phyloP scores from a whole-genome alignment of 2,888 invertebrate genomes.

The Uloborus plumipes region DNA sequence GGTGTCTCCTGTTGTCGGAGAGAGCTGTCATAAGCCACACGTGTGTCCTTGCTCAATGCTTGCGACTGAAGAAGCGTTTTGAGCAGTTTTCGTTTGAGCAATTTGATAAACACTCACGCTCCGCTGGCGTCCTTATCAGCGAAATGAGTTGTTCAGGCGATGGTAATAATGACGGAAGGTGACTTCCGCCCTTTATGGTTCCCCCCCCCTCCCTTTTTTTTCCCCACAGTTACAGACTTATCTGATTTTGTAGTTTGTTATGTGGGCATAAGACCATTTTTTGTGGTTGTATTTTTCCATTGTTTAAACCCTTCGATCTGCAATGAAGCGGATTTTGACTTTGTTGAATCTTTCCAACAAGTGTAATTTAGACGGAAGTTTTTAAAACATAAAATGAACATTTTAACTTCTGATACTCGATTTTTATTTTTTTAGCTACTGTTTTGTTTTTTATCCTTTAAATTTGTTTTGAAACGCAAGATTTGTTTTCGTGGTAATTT shows the following conservation, averaged over 20 bases:
- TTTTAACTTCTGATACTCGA: too few species aligned
- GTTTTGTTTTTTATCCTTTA: too few species aligned
- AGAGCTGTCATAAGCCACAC: neutral
- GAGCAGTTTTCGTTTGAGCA: constrained; percentile 38
- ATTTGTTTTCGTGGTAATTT: too few species aligned
- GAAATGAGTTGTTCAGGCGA: constrained; percentile 33
- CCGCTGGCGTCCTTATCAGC: constrained; percentile 39
- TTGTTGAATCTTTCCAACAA: too few species aligned
- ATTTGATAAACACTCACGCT: constrained; percentile 30
- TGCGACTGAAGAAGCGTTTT: constrained; percentile 6
- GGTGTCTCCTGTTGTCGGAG: too few species aligned
- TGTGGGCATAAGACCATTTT: constrained; percentile 27
- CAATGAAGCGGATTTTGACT: too few species aligned
- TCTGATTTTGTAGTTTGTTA: constrained; percentile 57
- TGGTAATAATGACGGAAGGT: constrained; percentile 41
- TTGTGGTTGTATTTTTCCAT: too few species aligned
- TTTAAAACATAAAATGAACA: too few species aligned
- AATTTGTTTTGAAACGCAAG: too few species aligned
- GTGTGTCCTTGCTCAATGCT: neutral
- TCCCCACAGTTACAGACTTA: constrained; percentile 26
- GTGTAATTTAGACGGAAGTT: too few species aligned
- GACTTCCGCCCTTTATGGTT: constrained; percentile 52
- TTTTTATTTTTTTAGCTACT: too few species aligned
- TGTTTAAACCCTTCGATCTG: too few species aligned
- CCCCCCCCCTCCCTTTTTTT: neutral